Percentiles rank a stretch among this genome's conserved stretches.
Evolutionary conservation across 2,797 vertebrate genomes (phyloP).

Genomic region (Lagocephalus sceleratus): DNA sequence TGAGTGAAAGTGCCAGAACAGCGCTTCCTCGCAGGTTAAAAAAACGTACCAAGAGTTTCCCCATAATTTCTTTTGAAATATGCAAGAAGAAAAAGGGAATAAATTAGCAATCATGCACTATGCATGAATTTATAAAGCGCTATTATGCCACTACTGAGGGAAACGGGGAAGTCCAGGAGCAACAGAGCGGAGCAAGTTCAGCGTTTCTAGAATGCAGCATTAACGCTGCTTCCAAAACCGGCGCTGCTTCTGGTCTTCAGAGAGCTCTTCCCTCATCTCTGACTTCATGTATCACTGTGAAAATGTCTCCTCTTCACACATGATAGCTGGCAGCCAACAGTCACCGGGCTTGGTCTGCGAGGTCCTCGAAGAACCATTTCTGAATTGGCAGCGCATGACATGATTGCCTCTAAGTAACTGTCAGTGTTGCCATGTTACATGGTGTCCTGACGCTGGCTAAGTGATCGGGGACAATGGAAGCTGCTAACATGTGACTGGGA

Average conservation of each 20-base stretch:
- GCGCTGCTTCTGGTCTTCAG: slow-evolving; percentile 20
- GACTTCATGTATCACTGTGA: slow-evolving; percentile 15
- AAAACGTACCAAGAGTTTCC: slow-evolving; percentile 38
- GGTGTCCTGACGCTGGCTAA: slow-evolving; percentile 14
- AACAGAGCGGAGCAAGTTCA: slow-evolving; percentile 46
- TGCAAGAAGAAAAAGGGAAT: slow-evolving; percentile 43
- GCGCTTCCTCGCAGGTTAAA: slow-evolving; percentile 15
- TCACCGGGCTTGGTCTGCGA: slow-evolving; percentile 15
- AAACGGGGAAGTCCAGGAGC: slow-evolving; percentile 42
- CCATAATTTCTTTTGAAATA: slow-evolving; percentile 49
- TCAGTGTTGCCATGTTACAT: slow-evolving; percentile 23
- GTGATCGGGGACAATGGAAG: slow-evolving; percentile 31
- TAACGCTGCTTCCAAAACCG: slow-evolving; percentile 18
- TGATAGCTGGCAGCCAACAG: slow-evolving; percentile 25
- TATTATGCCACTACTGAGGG: slow-evolving; percentile 39
- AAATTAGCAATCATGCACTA: slow-evolving; percentile 70
- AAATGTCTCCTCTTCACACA: slow-evolving; percentile 43
- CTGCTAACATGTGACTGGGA: slow-evolving; percentile 17
- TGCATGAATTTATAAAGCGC: slow-evolving; percentile 51
- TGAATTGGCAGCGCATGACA: slow-evolving; percentile 42
- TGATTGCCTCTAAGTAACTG: slow-evolving; percentile 51
- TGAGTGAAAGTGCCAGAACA: slow-evolving; percentile 9
- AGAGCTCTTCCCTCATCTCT: slow-evolving; percentile 27
- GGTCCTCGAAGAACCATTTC: slow-evolving; percentile 34
- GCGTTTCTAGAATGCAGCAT: slow-evolving; percentile 34